Evolutionary conservation across 2,113 vertebrate genomes (phyloP).

Genomic region (Oreocharis arfaki): DNA sequence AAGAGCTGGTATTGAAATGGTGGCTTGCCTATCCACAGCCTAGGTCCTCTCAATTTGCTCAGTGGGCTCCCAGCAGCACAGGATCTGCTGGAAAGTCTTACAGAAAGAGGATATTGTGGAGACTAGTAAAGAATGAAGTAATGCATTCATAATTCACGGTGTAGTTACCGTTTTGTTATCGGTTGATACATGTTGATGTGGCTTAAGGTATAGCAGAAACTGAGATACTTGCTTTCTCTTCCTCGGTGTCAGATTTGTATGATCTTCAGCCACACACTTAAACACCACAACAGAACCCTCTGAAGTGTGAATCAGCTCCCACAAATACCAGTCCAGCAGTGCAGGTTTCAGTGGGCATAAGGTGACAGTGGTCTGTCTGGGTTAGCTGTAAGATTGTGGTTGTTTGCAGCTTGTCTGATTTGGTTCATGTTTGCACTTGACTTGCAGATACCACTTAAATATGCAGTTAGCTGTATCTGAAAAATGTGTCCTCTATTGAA

Average conservation of each 20-base stretch:
- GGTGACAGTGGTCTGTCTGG: neutral
- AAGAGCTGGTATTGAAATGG: accelerated
- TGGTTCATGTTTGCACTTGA: neutral
- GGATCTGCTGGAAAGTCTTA: neutral
- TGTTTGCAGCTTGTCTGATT: neutral
- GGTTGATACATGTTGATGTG: neutral
- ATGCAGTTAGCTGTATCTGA: neutral
- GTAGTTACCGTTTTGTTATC: neutral
- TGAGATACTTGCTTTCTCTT: neutral
- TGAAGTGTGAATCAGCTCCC: neutral
- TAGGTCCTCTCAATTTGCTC: neutral
- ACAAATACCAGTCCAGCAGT: neutral
- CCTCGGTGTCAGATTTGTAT: neutral
- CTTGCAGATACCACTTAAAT: neutral
- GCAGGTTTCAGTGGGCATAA: neutral
- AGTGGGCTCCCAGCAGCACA: neutral
- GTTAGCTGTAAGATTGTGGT: neutral
- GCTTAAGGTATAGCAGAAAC: neutral
- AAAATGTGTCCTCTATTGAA: neutral
- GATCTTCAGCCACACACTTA: neutral
- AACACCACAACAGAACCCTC: neutral
- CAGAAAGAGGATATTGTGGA: neutral
- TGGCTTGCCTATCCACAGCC: neutral
- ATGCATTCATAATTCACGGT: neutral
- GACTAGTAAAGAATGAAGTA: neutral